Percentiles rank a stretch among this genome's conserved stretches.
phyloP scores from a whole-genome alignment of 1,140 invertebrate species.

The Pinna nobilis region DNA sequence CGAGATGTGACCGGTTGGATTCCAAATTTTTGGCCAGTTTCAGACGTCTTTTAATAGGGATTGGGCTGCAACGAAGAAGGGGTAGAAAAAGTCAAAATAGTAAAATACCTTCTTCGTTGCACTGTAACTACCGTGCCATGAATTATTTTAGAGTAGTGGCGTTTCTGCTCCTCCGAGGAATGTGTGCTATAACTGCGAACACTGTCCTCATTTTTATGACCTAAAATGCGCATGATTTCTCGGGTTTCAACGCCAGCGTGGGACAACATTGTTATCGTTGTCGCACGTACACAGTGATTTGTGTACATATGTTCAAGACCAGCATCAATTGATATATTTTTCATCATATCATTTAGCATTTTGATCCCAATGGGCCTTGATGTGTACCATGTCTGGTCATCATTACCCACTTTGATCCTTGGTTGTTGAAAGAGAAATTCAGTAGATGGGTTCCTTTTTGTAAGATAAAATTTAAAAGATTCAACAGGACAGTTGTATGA shows the following conservation, averaged over 20 bases:
- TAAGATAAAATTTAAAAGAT: conserved; percentile 8
- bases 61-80: too few relatives aligned
- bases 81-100: too few relatives aligned
- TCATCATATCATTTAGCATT: conserved; percentile 26
- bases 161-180: not conserved
- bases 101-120: too few relatives aligned
- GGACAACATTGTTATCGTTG: conserved; percentile 14
- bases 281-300: conserved; percentile 32
- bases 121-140: not conserved
- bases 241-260: conserved; percentile 16
- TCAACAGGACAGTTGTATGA: not conserved
- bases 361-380: not conserved
- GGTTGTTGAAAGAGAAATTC: not conserved
- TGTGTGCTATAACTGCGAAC: not conserved
- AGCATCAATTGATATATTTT: conserved; percentile 18
- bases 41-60: too few relatives aligned
- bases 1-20: too few relatives aligned
- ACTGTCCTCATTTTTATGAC: conserved; percentile 14
- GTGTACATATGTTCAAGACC: conserved; percentile 25
- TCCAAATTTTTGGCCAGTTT: too few relatives aligned
- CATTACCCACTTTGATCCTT: not conserved
- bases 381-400: conserved; percentile 16
- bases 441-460: not conserved
- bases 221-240: conserved; percentile 17
- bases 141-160: conserved; percentile 10